Base-by-base conservation (phyloP, 2,888 invertebrate species). In the Nasonovia ribisnigri region DNA sequence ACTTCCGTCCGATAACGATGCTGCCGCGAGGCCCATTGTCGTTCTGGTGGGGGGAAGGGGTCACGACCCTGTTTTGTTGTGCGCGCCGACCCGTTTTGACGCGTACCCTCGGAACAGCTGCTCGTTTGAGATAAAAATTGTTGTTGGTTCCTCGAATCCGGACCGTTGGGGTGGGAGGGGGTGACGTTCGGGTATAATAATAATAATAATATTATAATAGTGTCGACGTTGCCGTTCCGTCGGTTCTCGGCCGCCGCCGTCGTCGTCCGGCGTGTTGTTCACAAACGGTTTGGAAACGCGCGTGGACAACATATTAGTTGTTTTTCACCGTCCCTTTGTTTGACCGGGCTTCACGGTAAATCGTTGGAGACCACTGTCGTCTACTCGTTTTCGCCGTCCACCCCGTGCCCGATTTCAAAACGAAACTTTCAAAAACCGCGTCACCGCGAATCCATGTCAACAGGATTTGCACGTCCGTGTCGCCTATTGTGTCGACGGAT, bases 171-270 rank as follows among this genome's bases (percentile, higher is more conserved):
- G 67, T 13, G 87, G 60, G 46, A 36, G 29, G 88, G 67, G 51
- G 43, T n/a, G 57, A 89, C 93, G 89, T 46, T 57, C 54, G 42
- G 48, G 84, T 84, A 84, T 84, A 84, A 10, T 46, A 16, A 84
- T 84, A 84, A 10, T 46, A 16, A 36, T 88, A 51, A 43, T 42
- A 46, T 46, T 46, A 67, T 67, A 26, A 43, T 86, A 46, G 77
- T 43, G 60, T 46, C 36, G 86, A 93, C 93, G 93, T 93, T 93
- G 93, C 93, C 93, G 67, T 48, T 86, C n/a, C 60, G 90, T 86
- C 51, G 67, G 43, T 90, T 60, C 29, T 67, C 48, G 42, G 86
- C 57, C 88, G 42, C 46, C 60, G 88, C 5, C 43, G n/a, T 48
- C 90, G 90, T 86, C 51, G 26, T 11, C 51, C 11, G n/a, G 42